Conservation (phyloP, 2,797 vertebrate genomes). For the Propithecus deckenii region DNA sequence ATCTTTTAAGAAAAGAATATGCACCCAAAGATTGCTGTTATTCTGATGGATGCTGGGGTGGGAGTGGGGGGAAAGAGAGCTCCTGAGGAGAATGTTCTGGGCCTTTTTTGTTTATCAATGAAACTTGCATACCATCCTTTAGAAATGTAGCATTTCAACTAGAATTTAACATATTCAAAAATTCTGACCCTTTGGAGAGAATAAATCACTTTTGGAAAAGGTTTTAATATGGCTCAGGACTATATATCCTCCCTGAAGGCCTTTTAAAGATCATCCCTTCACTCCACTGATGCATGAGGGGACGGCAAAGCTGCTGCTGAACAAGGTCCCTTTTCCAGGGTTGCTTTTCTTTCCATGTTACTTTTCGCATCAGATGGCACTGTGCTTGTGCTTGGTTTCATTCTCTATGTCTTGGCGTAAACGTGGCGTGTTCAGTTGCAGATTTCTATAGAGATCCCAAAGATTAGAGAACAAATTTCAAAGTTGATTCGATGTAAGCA, state of each 20-base stretch:
- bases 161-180: neutral
- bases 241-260: neutral
- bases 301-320: neutral
- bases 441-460: neutral
- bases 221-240: neutral
- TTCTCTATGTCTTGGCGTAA: neutral
- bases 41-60: neutral
- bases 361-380: constrained; percentile 32
- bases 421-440: constrained; percentile 17
- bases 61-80: neutral
- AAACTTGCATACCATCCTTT: neutral
- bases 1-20: neutral
- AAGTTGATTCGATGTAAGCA: constrained; percentile 8
- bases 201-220: neutral
- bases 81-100: neutral
- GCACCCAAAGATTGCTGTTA: fast-evolving
- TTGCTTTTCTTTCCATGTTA: neutral
- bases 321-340: neutral
- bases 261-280: constrained; percentile 23
- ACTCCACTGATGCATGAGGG: neutral
- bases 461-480: constrained; percentile 11
- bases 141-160: constrained; percentile 25
- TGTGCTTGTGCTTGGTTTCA: neutral
- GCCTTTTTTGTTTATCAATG: neutral
- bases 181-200: neutral